These are phyloP conservation scores for Turritopsis dohrnii DNA, from an alignment of 30 jellyfish, hydroid and myxozoan genomes.

Conservation along the genomic window DNA sequence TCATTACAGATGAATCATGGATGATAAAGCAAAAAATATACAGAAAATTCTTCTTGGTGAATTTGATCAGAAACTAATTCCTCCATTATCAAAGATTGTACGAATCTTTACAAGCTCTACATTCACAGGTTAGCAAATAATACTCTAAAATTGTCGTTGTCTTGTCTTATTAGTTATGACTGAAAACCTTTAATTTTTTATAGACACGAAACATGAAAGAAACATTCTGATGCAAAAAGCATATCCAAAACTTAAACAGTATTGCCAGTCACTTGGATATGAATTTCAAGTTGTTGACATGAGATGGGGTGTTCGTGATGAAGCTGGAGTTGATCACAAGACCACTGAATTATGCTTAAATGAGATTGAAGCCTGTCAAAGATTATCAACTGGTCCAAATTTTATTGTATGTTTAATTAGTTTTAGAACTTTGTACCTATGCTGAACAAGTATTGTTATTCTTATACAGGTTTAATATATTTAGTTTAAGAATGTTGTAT, in stretches of 20 bases:
- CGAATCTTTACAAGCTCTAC: slow-evolving; percentile 76
- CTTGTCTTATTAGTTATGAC: no score
- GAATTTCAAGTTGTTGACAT: slow-evolving; percentile 90
- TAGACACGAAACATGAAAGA: slow-evolving; percentile 69
- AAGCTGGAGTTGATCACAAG: slow-evolving; percentile 87
- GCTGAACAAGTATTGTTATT: no score
- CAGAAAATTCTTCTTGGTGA: no score
- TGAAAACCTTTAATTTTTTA: no score
- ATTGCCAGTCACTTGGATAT: slow-evolving; percentile 76
- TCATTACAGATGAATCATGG: no score
- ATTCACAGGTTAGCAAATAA: slow-evolving; percentile 43
- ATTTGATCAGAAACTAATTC: no score
- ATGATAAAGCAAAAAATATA: no score
- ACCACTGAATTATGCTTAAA: slow-evolving; percentile 76
- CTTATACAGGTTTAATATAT: no score
- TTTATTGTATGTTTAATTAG: slow-evolving; percentile 83
- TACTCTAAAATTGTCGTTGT: neutral
- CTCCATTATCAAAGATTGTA: no score
- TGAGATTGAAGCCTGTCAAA: slow-evolving; percentile 64
- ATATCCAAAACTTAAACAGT: slow-evolving; percentile 68
- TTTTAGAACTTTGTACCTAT: no score
- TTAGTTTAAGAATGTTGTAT: no score
- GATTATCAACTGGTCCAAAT: slow-evolving; percentile 80
- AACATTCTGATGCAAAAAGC: slow-evolving; percentile 59
- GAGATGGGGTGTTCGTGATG: slow-evolving; percentile 95